Base-by-base conservation (phyloP, 1,140 invertebrate genomes). In the Drosophila tristis region DNA sequence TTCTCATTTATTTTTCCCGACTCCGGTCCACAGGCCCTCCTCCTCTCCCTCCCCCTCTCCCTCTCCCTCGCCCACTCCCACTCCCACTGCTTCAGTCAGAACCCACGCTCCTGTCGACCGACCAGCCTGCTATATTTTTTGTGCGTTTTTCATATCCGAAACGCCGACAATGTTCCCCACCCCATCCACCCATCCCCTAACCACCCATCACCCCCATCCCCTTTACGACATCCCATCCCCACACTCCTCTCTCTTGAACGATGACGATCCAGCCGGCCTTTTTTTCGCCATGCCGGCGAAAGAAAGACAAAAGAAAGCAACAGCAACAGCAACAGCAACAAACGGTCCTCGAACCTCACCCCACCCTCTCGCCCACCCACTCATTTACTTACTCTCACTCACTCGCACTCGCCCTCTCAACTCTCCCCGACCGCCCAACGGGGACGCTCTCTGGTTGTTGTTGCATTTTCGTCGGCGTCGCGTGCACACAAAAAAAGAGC, bases 81-180 rank as follows among this genome's bases (percentile, higher is more conserved):
- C 4, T 13, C 35, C 11, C 35, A 13, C 35, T 39, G 20, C 11
- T 3, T 20, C 20, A 20, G 20, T 13, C 4, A 55, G n/a, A 47
- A 9, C 48, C 57, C 15, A 54, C 43, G 20, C 35, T 39, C 35
- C 35, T 4, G 35, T 2, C 35, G 35, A 39, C 35, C 11, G 49
- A 55, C 39, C 42, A 71, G 75, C 62, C 71, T 67, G 73, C 78
- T 72, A 79, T 90, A 87, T 79, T 89, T 90, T 90, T 87, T 80
- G 77, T 84, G 85, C 76, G 68, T 87, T 90, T 90, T 90, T 90
- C 78, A 90, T 91, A 89, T 90, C 89, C 89, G 89, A 90, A 90
- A 90, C 82, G 89, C 80, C 89, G 89, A 90, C 89, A 80, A 80
- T 29, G 47, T 62, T 47, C 50, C 72, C 26, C 16, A 42, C 39